Evolutionary conservation across 1,140 invertebrate genomes (phyloP).

Genomic region (Cydia amplana): DNA sequence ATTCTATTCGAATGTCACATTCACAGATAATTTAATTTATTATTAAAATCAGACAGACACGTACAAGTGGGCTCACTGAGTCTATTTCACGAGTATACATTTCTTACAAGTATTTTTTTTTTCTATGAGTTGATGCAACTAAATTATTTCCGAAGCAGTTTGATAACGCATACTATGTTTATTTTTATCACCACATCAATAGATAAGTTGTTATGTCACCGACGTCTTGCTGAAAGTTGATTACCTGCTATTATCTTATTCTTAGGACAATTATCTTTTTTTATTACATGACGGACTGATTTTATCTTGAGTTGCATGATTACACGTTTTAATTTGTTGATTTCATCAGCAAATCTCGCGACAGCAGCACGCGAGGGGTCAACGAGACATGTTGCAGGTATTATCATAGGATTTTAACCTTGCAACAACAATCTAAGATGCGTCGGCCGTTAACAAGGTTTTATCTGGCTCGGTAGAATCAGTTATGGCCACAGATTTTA

Average conservation of each 20-base stretch:
- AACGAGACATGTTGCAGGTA: neutral
- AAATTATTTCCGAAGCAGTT: neutral
- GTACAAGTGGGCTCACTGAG: too few species aligned
- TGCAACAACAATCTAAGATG: neutral
- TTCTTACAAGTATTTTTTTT: neutral
- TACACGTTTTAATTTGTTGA: slow-evolving; percentile 11
- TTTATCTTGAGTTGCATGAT: slow-evolving; percentile 21
- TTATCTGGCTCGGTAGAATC: neutral
- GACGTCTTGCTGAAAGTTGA: neutral
- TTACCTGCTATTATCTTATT: neutral
- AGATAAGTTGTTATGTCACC: slow-evolving; percentile 8
- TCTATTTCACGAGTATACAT: neutral
- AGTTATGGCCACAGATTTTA: too few species aligned
- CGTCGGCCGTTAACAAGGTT: neutral
- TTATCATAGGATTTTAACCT: slow-evolving; percentile 3
- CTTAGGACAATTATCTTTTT: slow-evolving; percentile 16
- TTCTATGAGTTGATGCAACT: neutral
- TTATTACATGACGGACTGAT: neutral
- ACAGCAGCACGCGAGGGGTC: neutral
- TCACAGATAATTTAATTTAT: too few species aligned
- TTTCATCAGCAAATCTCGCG: slow-evolving; percentile 17
- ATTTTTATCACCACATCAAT: neutral
- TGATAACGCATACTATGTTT: neutral
- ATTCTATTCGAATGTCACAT: too few species aligned
- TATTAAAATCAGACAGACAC: too few species aligned